Percentiles rank a stretch among this genome's conserved stretches.
phyloP scores from a whole-genome alignment of 2,797 vertebrate species.

The Centropyge bicolor region DNA sequence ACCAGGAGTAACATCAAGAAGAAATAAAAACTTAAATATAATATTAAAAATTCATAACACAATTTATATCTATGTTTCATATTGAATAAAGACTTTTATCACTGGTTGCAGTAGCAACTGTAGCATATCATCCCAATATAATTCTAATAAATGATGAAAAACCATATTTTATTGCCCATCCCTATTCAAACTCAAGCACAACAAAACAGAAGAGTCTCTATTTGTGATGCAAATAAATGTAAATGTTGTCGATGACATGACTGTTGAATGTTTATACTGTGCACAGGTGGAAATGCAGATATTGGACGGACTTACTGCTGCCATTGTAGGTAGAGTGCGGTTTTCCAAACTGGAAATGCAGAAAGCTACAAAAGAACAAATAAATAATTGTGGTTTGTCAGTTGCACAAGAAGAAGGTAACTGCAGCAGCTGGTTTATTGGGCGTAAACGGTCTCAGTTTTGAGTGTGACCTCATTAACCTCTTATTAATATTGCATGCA shows the following conservation, averaged over 20 bases:
- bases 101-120: neutral
- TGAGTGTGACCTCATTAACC: conserved; percentile 42
- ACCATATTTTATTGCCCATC: neutral
- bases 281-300: neutral
- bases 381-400: neutral
- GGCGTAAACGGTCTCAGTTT: conserved; percentile 12
- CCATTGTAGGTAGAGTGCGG: conserved; percentile 76
- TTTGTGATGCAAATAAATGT: conserved; percentile 47
- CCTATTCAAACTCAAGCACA: neutral
- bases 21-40: neutral
- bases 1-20: neutral
- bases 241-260: conserved; percentile 7
- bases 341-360: conserved; percentile 53
- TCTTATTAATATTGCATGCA: conserved; percentile 71
- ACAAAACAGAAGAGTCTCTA: neutral
- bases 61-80: neutral
- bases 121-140: neutral
- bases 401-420: neutral
- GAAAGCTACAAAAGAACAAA: conserved; percentile 63
- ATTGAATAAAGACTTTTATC: neutral
- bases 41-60: neutral
- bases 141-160: neutral
- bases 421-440: conserved; percentile 7
- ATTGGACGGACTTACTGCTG: conserved; percentile 82
- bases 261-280: neutral